phyloP scores from a whole-genome alignment of 1,140 invertebrate species.

The Drosophila sturtevanti region DNA sequence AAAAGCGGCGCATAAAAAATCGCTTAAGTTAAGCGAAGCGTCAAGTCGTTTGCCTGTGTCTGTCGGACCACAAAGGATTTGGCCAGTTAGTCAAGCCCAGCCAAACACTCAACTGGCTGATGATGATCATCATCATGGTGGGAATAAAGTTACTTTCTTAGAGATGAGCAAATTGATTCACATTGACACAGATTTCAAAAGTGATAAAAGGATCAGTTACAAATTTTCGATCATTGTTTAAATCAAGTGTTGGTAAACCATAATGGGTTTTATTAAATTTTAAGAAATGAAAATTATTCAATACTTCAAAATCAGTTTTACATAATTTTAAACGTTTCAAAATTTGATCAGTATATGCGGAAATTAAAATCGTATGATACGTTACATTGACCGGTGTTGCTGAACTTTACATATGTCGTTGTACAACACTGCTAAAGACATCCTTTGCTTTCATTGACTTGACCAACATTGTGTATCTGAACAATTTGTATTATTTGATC shows the following conservation, averaged over 20 bases:
- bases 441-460: too few relatives aligned
- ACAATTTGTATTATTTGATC: too few relatives aligned
- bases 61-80: conserved; percentile 72
- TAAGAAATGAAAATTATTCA: neutral
- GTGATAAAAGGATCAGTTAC: too few relatives aligned
- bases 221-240: too few relatives aligned
- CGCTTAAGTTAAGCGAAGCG: conserved; percentile 80
- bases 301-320: neutral
- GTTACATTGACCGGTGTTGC: too few relatives aligned
- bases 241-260: neutral
- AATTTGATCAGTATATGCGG: too few relatives aligned
- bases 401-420: too few relatives aligned
- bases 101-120: conserved; percentile 63
- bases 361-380: too few relatives aligned
- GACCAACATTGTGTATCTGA: too few relatives aligned
- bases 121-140: neutral
- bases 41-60: conserved; percentile 73
- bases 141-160: conserved; percentile 24
- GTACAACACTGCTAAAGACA: too few relatives aligned
- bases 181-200: neutral
- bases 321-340: too few relatives aligned
- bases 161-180: conserved; percentile 54
- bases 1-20: conserved; percentile 73
- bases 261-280: too few relatives aligned
- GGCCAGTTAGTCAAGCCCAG: conserved; percentile 60